phyloP scores from a whole-genome alignment of 2,797 vertebrate genomes.

The Lacerta agilis region DNA sequence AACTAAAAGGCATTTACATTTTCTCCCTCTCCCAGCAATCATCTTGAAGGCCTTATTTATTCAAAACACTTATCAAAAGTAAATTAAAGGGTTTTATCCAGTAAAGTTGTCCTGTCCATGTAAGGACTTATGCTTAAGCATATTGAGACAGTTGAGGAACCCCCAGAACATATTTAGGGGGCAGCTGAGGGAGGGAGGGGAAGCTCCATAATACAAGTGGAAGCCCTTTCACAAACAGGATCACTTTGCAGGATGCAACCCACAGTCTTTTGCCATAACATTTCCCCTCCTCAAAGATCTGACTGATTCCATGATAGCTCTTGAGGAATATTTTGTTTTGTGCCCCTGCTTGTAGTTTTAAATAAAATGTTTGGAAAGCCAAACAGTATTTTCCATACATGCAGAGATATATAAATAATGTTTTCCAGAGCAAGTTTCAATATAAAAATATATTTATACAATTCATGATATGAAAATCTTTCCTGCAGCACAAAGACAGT shows the following conservation, averaged over 20 bases:
- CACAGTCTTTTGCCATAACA: neutral
- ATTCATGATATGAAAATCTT: constrained; percentile 21
- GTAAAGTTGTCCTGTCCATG: too few species aligned
- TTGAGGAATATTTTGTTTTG: neutral
- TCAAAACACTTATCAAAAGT: neutral
- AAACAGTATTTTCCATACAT: constrained; percentile 8
- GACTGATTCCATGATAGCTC: neutral
- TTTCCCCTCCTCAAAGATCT: constrained; percentile 1
- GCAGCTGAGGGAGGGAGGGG: too few species aligned
- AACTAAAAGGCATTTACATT: constrained; percentile 56
- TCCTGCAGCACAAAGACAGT: constrained; percentile 19
- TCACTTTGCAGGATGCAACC: too few species aligned
- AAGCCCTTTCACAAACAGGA: too few species aligned
- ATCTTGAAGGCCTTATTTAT: neutral
- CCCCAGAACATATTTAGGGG: too few species aligned
- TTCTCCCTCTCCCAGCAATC: neutral
- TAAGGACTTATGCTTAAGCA: too few species aligned
- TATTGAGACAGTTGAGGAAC: too few species aligned
- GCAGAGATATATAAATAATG: constrained; percentile 12
- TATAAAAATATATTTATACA: constrained; percentile 31
- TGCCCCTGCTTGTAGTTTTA: neutral
- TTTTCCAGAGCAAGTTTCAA: constrained; percentile 28
- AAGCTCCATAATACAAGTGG: too few species aligned
- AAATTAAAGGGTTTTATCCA: neutral
- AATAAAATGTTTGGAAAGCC: constrained; percentile 24